Conservation (phyloP, 2,113 vertebrate genomes). For the Aptenodytes patagonicus region DNA sequence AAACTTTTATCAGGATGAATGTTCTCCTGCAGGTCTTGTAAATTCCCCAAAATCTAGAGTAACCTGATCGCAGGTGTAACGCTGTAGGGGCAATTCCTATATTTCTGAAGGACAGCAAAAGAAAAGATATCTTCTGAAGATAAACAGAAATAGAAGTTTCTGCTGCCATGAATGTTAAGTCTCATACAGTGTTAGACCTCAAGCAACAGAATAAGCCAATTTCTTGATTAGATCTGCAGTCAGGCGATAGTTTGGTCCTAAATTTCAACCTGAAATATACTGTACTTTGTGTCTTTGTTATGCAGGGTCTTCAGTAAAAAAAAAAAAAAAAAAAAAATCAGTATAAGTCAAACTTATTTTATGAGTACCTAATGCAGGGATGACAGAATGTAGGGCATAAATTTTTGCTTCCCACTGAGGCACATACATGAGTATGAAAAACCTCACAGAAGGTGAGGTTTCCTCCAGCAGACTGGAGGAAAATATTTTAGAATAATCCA, state of each 20-base stretch:
- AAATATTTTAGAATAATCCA: not conserved
- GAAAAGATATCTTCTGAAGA: not conserved
- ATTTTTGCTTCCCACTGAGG: not conserved
- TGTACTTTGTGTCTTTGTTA: not conserved
- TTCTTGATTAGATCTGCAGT: not conserved
- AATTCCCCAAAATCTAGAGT: not conserved
- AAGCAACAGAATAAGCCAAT: not conserved
- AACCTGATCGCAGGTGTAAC: not conserved
- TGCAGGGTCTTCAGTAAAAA: not conserved
- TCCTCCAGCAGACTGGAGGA: not conserved
- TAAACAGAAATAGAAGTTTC: not conserved
- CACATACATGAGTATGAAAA: accelerated
- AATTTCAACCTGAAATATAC: not conserved
- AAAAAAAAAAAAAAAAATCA: not conserved
- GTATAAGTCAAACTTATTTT: not conserved
- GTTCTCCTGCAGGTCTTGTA: not conserved
- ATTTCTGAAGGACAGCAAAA: not conserved
- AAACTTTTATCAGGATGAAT: not conserved
- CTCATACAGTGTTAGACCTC: not conserved
- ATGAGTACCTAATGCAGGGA: not conserved
- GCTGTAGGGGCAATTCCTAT: not conserved
- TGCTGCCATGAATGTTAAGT: not conserved
- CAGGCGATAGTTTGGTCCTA: not conserved
- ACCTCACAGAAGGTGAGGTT: not conserved
- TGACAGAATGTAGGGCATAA: not conserved